Evolutionary conservation across 2,888 invertebrate genomes (phyloP).

Genomic region (Lochmaea crataegi): DNA sequence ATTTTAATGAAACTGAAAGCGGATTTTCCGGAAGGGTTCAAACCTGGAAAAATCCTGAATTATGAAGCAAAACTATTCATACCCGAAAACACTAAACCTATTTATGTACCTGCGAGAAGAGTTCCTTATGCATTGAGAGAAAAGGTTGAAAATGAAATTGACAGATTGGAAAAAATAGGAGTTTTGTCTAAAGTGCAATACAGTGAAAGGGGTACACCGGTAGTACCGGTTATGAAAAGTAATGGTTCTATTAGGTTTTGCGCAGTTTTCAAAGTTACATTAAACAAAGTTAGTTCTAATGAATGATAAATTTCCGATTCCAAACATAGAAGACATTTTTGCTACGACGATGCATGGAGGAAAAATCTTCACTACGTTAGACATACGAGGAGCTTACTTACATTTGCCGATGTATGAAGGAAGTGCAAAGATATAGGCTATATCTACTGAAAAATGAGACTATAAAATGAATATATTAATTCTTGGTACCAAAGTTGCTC

Average conservation of each 20-base stretch:
- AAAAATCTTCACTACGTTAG: constrained; percentile 13
- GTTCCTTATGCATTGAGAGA: too few relatives aligned
- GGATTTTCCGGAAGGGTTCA: constrained; percentile 6
- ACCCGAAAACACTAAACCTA: neutral
- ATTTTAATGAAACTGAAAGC: too few relatives aligned
- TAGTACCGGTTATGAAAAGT: constrained; percentile 15
- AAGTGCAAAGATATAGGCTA: constrained; percentile 19
- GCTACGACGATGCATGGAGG: constrained; percentile 10
- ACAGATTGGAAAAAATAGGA: too few relatives aligned
- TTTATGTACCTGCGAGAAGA: too few relatives aligned
- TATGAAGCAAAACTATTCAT: neutral
- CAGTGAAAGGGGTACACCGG: constrained; percentile 11
- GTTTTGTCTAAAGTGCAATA: constrained; percentile 7
- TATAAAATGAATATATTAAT: constrained; percentile 1
- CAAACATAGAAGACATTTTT: constrained; percentile 8
- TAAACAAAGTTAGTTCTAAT: too few relatives aligned
- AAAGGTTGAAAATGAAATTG: too few relatives aligned
- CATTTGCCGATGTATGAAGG: neutral
- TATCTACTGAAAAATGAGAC: constrained; percentile 14
- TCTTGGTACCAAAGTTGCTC: constrained; percentile 42
- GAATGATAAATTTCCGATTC: neutral
- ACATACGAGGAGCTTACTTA: too few relatives aligned
- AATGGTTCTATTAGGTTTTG: constrained; percentile 11
- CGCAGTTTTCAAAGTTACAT: constrained; percentile 6
- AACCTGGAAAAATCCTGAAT: neutral